Percentiles rank a stretch among this genome's conserved stretches.
Evolutionary conservation across 2,113 vertebrate genomes (phyloP).

Genomic region (Xyrauchen texanus): DNA sequence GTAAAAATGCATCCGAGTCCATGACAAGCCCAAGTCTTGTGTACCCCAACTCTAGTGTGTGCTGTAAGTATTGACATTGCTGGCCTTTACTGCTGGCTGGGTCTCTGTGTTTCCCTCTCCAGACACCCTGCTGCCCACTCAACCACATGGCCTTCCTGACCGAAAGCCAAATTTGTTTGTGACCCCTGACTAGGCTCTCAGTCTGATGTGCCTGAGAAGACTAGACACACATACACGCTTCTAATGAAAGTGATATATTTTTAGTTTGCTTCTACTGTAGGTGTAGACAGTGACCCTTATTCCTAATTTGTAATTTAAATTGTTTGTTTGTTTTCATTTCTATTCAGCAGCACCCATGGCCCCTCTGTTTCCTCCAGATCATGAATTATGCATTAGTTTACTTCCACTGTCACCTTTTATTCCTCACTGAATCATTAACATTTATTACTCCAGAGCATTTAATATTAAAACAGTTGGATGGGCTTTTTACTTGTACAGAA

Average conservation of each 20-base stretch:
- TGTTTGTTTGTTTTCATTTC: slow-evolving; percentile 14
- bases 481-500: not conserved
- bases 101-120: slow-evolving; percentile 34
- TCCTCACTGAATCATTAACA: slow-evolving; percentile 5
- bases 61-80: slow-evolving; percentile 24
- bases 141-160: slow-evolving; percentile 53
- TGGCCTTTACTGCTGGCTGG: slow-evolving; percentile 52
- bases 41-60: not conserved
- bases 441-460: slow-evolving; percentile 20
- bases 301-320: slow-evolving; percentile 33
- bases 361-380: not conserved
- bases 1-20: no score
- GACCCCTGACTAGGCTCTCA: slow-evolving; percentile 13
- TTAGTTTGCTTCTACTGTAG: slow-evolving; percentile 12
- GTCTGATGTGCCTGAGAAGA: slow-evolving; percentile 14
- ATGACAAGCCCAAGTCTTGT: no score
- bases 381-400: slow-evolving; percentile 30
- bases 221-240: not conserved
- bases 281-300: not conserved
- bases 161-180: slow-evolving; percentile 36
- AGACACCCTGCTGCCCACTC: slow-evolving; percentile 49
- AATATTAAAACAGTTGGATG: slow-evolving; percentile 8
- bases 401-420: slow-evolving; percentile 24
- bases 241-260: not conserved
- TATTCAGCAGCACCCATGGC: not conserved